Conservation (phyloP, 2,888 invertebrate genomes). For the Drosophila paranaensis region DNA sequence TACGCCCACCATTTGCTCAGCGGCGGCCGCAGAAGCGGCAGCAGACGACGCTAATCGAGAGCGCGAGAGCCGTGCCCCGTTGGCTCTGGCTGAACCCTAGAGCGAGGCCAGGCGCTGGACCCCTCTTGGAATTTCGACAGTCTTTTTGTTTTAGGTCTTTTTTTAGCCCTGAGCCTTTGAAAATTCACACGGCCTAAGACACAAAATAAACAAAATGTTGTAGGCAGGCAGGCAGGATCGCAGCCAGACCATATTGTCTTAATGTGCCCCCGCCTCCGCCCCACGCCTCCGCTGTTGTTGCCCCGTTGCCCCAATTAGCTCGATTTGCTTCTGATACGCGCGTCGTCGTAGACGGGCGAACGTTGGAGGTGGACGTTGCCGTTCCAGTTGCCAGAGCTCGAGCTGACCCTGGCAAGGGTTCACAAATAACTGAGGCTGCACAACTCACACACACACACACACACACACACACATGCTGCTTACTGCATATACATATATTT, state of each 20-base stretch:
- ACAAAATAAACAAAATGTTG: conserved; percentile 82
- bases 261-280: conserved; percentile 68
- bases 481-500: conserved; percentile 59
- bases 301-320: conserved; percentile 83
- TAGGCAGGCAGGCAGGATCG: conserved; percentile 43
- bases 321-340: conserved; percentile 84
- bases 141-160: conserved; percentile 22
- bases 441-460: conserved; percentile 6
- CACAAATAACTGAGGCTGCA: conserved; percentile 20
- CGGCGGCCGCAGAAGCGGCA: conserved; percentile 48
- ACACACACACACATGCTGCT: conserved; percentile 12
- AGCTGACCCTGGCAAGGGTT: conserved; percentile 60
- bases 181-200: conserved; percentile 81
- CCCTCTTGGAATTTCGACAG: conserved; percentile 68
- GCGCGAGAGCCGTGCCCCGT: conserved; percentile 16
- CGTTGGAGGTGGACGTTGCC: conserved; percentile 43
- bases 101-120: conserved; percentile 6
- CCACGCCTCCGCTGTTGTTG: conserved; percentile 29
- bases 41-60: conserved; percentile 75
- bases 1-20: conserved; percentile 80
- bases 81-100: not conserved
- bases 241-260: conserved; percentile 70
- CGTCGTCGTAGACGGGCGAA: conserved; percentile 63
- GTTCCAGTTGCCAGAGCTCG: not conserved
- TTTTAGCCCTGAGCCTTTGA: conserved; percentile 79